Evolutionary conservation across 2,113 vertebrate species (phyloP).

Genomic region (Ibidorhyncha struthersii): DNA sequence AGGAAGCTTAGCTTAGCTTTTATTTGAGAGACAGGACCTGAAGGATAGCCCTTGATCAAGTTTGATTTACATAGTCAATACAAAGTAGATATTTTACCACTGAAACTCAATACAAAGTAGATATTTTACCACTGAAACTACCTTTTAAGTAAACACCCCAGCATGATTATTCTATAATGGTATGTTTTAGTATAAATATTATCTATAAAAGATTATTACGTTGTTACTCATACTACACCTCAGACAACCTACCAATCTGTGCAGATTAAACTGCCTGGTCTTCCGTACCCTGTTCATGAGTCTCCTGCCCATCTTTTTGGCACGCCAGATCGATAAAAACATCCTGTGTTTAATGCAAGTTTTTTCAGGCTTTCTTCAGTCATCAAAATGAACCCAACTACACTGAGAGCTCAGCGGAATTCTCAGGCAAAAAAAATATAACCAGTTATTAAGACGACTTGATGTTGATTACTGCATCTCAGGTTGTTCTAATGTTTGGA

Average conservation of each 20-base stretch:
- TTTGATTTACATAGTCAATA: not conserved
- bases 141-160: not conserved
- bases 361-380: conserved; percentile 9
- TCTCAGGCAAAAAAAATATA: not conserved
- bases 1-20: not conserved
- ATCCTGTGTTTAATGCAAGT: conserved; percentile 55
- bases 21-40: not conserved
- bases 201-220: not conserved
- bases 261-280: conserved; percentile 76
- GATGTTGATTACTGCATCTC: conserved; percentile 14
- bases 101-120: not conserved
- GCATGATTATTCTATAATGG: not conserved
- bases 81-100: not conserved
- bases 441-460: not conserved
- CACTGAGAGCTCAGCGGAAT: not conserved
- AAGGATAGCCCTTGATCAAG: not conserved
- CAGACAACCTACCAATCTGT: conserved; percentile 79
- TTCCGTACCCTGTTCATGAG: conserved; percentile 81
- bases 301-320: conserved; percentile 83
- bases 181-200: not conserved
- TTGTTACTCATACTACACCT: not conserved
- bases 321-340: conserved; percentile 83
- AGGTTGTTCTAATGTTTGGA: conserved; percentile 4
- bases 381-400: not conserved
- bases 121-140: not conserved